phyloP scores from a whole-genome alignment of 2,797 vertebrate species.

The Epinephelus coioides region DNA sequence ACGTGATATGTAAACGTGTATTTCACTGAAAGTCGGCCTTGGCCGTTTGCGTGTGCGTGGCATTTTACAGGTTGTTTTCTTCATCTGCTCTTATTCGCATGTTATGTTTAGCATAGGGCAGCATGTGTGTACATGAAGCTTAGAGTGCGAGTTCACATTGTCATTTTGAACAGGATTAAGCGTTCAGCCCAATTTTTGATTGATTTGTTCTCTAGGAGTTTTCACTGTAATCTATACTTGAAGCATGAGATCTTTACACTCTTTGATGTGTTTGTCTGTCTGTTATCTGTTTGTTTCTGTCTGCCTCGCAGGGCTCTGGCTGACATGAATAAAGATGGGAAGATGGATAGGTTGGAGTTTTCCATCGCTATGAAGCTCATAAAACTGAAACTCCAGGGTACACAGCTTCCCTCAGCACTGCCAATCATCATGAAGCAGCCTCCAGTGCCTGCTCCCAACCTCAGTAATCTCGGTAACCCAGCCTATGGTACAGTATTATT shows the following conservation, averaged over 20 bases:
- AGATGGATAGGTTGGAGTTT: constrained; percentile 97
- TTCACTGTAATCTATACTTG: neutral
- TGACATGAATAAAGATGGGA: constrained; percentile 96
- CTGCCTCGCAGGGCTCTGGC: constrained; percentile 88
- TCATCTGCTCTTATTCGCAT: no score
- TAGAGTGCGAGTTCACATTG: no score
- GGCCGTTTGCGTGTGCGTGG: no score
- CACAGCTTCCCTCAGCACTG: constrained; percentile 88
- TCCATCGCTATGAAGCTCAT: constrained; percentile 99
- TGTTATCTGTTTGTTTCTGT: neutral
- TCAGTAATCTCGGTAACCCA: constrained; percentile 68
- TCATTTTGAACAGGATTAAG: no score
- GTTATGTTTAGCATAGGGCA: no score
- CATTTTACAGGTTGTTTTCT: no score
- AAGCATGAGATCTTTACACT: neutral
- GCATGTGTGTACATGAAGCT: no score
- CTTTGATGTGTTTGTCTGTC: neutral
- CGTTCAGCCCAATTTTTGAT: no score
- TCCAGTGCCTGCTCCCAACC: constrained; percentile 81
- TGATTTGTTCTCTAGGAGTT: neutral
- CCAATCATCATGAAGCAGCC: constrained; percentile 96
- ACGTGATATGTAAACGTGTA: no score
- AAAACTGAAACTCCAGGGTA: constrained; percentile 95
- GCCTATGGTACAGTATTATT: constrained; percentile 87
- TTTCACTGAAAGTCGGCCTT: no score